Conservation (phyloP, 2,888 invertebrate species). For the Alsophila aescularia region DNA sequence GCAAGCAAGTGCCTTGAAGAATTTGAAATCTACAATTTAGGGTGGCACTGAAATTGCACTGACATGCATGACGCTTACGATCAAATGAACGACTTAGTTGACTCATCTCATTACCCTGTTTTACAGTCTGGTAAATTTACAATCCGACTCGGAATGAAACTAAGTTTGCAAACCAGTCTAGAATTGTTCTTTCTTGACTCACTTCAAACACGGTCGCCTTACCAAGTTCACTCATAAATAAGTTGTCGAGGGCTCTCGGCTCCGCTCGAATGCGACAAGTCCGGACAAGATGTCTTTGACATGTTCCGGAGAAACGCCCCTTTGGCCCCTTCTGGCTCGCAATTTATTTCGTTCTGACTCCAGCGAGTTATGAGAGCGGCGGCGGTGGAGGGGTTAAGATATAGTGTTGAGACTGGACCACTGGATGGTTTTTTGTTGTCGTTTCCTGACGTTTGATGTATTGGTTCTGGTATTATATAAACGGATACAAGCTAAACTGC, state of each 20-base stretch:
- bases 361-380: slow-evolving; percentile 30
- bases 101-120: too few species aligned
- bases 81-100: too few species aligned
- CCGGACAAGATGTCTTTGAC: slow-evolving; percentile 54
- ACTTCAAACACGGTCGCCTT: slow-evolving; percentile 34
- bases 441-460: too few species aligned
- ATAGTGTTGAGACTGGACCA: slow-evolving; percentile 3
- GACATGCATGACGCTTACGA: too few species aligned
- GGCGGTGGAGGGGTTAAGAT: slow-evolving; percentile 18
- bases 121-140: too few species aligned
- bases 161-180: slow-evolving; percentile 22
- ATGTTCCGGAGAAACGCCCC: slow-evolving; percentile 39
- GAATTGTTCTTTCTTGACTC: slow-evolving; percentile 30
- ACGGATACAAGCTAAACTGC: too few species aligned
- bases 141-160: background rate
- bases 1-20: too few species aligned
- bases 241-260: slow-evolving; percentile 60
- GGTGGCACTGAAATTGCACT: too few species aligned
- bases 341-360: slow-evolving; percentile 42
- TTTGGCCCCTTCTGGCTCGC: slow-evolving; percentile 28
- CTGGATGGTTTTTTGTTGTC: background rate
- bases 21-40: too few species aligned
- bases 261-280: slow-evolving; percentile 49
- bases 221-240: slow-evolving; percentile 69
- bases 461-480: too few species aligned